These are phyloP conservation scores for Aporrectodea caliginosa DNA, from an alignment of 1,140 invertebrate genomes.

Conservation along the genomic window DNA sequence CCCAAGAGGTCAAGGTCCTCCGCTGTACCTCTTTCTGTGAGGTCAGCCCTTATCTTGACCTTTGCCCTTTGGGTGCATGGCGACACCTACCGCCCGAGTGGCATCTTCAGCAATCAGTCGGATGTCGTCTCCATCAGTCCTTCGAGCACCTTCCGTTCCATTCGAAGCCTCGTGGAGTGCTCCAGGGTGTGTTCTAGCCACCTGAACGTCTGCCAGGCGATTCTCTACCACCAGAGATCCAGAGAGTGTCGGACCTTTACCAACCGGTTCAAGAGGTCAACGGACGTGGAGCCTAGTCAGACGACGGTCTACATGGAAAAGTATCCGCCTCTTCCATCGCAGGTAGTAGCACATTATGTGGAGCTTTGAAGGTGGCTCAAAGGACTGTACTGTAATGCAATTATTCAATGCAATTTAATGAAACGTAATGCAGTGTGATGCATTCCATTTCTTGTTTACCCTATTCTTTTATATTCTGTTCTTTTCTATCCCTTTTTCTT, in stretches of 20 bases:
- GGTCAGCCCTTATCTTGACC: no score
- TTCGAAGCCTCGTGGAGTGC: not conserved
- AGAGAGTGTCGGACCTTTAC: not conserved
- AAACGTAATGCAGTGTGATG: no score
- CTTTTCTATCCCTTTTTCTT: no score
- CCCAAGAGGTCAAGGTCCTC: no score
- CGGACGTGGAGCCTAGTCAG: not conserved
- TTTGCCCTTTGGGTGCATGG: no score
- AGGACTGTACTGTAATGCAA: no score
- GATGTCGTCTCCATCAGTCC: not conserved
- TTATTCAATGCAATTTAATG: no score
- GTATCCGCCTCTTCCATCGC: not conserved
- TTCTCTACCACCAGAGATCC: not conserved
- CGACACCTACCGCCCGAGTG: not conserved
- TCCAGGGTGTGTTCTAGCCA: not conserved
- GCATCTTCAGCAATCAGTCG: not conserved
- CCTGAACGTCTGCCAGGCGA: not conserved
- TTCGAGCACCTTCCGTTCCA: not conserved
- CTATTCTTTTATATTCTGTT: no score
- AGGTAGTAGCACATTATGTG: no score
- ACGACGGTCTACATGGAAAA: not conserved
- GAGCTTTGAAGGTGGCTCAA: no score
- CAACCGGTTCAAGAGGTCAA: not conserved
- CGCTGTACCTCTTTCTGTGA: no score
- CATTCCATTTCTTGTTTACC: no score